phyloP scores from a whole-genome alignment of 1,140 invertebrate genomes.

The Batillaria attramentaria region DNA sequence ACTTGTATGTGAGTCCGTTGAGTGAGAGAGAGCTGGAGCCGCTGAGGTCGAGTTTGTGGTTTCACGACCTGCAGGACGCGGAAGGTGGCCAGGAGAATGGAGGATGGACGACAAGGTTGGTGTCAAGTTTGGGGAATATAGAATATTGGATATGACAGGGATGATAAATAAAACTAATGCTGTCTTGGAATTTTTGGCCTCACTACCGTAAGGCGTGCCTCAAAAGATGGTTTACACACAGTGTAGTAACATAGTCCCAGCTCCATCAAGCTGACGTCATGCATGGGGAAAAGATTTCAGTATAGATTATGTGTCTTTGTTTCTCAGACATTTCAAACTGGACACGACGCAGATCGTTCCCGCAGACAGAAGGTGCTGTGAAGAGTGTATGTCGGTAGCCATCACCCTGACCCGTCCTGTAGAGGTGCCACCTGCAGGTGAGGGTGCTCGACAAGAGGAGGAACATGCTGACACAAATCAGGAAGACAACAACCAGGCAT shows the following conservation, averaged over 20 bases:
- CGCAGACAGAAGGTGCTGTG: background rate
- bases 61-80: background rate
- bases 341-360: background rate
- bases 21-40: conserved; percentile 1
- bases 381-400: background rate
- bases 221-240: no score
- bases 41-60: background rate
- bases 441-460: background rate
- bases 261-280: no score
- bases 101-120: conserved; percentile 5
- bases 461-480: background rate
- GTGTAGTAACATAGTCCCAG: no score
- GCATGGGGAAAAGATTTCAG: no score
- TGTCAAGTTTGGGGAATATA: no score
- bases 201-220: no score
- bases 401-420: background rate
- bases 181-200: no score
- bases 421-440: background rate
- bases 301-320: background rate
- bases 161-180: no score
- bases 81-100: background rate
- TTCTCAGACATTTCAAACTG: conserved; percentile 11
- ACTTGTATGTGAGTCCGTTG: conserved; percentile 14
- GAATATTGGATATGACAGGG: no score
- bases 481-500: conserved; percentile 10